Base-by-base conservation (phyloP, 2,113 vertebrate species). In the Chionodraco myersi region DNA sequence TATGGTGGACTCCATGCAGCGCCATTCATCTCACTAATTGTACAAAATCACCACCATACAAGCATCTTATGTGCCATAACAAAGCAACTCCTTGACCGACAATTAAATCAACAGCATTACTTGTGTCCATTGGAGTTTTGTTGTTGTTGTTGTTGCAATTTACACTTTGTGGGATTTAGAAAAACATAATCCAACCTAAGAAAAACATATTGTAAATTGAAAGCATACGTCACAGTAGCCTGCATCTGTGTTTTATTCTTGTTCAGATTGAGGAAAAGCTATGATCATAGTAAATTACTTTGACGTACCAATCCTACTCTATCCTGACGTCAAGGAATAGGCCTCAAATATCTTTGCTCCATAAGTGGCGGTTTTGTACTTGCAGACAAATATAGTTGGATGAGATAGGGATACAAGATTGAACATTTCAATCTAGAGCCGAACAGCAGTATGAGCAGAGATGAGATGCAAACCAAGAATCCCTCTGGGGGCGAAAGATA, bases 401-500 rank as follows among this genome's bases (percentile, higher is more conserved):
- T 66, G 51, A 85, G 81, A 84, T 60, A 12, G 65, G 61, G 75
- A 84, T 83, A 64, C 74, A 89, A 89, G 87, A 91, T 91, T 90
- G 85, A 91, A 89, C 86, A 66, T 88, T 91, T 88, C 85, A 91
- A 89, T 92, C 91, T 89, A 15, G 61, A 71, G 45, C 82, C 86
- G 82, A 87, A 74, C 48, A 78, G 82, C 71, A 64, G 54, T 61
- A 70, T 66, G 74, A 86, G 86, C 70, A 80, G 79, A 86, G 89
- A 92, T 92, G 90, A 92, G 89, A 91, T 91, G 90, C 92, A 92
- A 92, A 91, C 85, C 84, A 82, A 80, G 88, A 71, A 16, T 91
- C 86, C 85, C 89, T 89, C 84, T 84, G 84, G 90, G 79, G 85
- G 75, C 74, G 80, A 74, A 68, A 74, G 60, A 83, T 92, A 91